These are phyloP conservation scores for Limnephilus marmoratus DNA, from an alignment of 2,888 invertebrate species.

Conservation along the genomic window DNA sequence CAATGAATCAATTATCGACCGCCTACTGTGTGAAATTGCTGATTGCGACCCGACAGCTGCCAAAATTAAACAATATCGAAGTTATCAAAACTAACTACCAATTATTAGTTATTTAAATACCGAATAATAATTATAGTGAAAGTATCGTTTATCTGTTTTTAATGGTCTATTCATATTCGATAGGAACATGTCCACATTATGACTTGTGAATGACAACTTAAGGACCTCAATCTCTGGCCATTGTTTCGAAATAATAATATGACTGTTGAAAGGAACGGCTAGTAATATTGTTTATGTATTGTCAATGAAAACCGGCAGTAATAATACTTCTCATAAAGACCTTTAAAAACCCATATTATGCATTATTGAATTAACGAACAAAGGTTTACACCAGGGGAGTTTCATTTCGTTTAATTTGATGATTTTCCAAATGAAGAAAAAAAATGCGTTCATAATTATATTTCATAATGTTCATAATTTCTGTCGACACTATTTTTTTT, in stretches of 20 bases:
- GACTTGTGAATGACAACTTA: neutral
- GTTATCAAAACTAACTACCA: constrained; percentile 9
- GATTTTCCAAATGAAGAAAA: too few relatives aligned
- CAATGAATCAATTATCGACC: neutral
- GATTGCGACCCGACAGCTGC: neutral
- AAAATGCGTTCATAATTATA: too few relatives aligned
- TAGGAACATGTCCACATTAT: neutral
- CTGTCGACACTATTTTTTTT: too few relatives aligned
- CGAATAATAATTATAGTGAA: neutral
- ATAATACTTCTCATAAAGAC: neutral
- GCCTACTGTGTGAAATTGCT: neutral
- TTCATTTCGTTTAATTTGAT: too few relatives aligned
- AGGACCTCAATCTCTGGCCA: neutral
- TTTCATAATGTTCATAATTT: too few relatives aligned
- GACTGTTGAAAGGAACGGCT: neutral
- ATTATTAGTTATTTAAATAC: neutral
- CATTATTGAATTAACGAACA: neutral
- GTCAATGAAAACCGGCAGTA: neutral
- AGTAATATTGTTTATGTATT: neutral
- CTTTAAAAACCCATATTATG: neutral
- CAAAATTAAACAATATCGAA: neutral
- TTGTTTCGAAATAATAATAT: neutral
- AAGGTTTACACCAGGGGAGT: neutral
- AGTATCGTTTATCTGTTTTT: neutral
- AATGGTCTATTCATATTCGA: neutral